phyloP scores from a whole-genome alignment of 2,888 invertebrate genomes.

The Atethmia centrago region DNA sequence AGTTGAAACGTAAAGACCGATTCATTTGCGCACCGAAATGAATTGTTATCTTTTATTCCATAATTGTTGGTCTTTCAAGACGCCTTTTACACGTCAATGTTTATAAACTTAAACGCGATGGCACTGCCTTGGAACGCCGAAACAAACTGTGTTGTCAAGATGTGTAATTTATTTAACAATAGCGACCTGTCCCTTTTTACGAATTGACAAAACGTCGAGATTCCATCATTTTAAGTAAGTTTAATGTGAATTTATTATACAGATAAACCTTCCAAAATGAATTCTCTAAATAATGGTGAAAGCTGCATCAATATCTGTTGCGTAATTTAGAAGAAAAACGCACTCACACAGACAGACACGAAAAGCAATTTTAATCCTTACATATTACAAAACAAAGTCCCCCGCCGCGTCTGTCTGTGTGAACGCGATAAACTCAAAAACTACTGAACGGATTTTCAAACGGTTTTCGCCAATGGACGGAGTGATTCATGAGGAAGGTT shows the following conservation, averaged over 20 bases:
- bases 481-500: no score
- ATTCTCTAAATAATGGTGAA: no score
- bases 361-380: no score
- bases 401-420: no score
- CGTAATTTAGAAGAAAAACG: no score
- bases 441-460: no score
- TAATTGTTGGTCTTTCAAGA: neutral
- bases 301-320: no score
- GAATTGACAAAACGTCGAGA: neutral
- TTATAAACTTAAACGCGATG: slow-evolving; percentile 3
- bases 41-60: neutral
- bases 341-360: no score
- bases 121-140: neutral
- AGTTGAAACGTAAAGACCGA: neutral
- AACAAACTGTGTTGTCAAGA: neutral
- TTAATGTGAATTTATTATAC: neutral
- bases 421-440: no score
- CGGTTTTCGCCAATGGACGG: no score
- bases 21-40: neutral
- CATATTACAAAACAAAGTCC: no score
- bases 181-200: neutral
- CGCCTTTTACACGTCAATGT: neutral
- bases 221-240: neutral
- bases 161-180: neutral
- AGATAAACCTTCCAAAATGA: neutral